Base-by-base conservation (phyloP, 2,888 invertebrate genomes). In the Andrena fulva region DNA sequence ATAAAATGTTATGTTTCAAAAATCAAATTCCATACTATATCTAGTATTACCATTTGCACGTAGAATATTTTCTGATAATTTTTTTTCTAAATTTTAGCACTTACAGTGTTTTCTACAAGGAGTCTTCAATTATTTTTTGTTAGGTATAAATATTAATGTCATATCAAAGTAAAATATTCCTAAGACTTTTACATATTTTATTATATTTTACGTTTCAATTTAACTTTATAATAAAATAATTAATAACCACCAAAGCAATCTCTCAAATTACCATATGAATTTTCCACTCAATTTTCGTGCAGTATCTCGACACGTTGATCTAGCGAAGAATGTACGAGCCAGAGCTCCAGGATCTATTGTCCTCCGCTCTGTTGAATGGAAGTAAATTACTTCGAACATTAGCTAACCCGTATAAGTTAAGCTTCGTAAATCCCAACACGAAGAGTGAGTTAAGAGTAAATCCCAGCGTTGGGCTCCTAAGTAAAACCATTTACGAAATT, bases 301-400 rank as follows among this genome's bases (percentile, higher is more conserved):
- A 59, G 42, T 56, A 59, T 59, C 42, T 69, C 8, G 20, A n/a
- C 12, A 54, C 52, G 31, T 63, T 33, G 31, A 52, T 27, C n/a
- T 31, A 6, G 3, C 16, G 63, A 72, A 35, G 48, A 52, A 63
- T 62, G 33, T 63, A 63, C 35, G 31, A 54, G 52, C 33, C 20
- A 20, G 50, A 52, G 52, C 50, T 72, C 33, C 52, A 31, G 33
- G 62, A 63, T 52, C 52, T 52, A 63, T 63, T 72, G 62, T 63
- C 63, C 63, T 35, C 63, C 52, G 52, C n/a, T 63, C 63, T 50
- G 52, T 52, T 52, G 63, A 72, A 72, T 52, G 72, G 52, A 35
- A 63, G 42, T 59, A 59, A 35, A 69, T 69, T 69, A 69, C 69
- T 42, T 59, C 10, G 35, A 56, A 66, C 56, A 74, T 66, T 66